phyloP scores from a whole-genome alignment of 2,797 vertebrate genomes.

The Natrix natrix region DNA sequence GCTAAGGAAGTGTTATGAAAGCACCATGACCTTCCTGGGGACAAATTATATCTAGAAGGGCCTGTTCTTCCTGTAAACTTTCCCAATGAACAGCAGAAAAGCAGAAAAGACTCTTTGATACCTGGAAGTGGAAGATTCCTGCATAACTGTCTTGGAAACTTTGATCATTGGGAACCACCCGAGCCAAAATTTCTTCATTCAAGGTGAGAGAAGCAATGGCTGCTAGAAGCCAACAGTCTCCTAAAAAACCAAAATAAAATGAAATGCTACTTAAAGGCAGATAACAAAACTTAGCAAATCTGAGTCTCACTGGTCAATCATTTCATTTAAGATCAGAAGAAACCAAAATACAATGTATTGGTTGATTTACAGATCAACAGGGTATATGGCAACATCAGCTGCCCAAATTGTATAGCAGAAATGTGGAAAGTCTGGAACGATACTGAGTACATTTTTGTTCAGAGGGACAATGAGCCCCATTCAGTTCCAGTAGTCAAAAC shows the following conservation, averaged over 20 bases:
- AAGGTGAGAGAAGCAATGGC: conserved; percentile 89
- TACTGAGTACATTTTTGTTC: background rate
- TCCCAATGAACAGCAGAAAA: background rate
- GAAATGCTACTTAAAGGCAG: background rate
- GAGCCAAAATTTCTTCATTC: conserved; percentile 79
- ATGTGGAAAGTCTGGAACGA: background rate
- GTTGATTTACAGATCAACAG: too few relatives aligned
- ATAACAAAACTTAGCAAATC: background rate
- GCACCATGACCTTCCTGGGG: background rate
- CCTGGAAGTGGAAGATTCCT: conserved; percentile 92
- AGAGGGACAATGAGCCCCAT: background rate
- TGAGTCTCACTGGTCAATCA: background rate
- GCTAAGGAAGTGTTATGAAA: background rate
- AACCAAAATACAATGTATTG: background rate
- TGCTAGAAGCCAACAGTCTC: conserved; percentile 90
- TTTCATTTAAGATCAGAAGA: background rate
- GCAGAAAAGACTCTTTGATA: conserved; percentile 40
- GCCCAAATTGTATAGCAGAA: background rate
- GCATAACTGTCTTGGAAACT: conserved; percentile 83
- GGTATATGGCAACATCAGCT: background rate
- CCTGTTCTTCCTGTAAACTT: rapidly evolving
- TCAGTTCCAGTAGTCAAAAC: background rate
- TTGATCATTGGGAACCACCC: conserved; percentile 82
- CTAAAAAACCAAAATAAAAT: conserved; percentile 59
- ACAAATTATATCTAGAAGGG: background rate